Evolutionary conservation across 2,797 vertebrate species (phyloP), one percentile per base, ranked within the genome.

Genomic region (Discoglossus pictus): DNA sequence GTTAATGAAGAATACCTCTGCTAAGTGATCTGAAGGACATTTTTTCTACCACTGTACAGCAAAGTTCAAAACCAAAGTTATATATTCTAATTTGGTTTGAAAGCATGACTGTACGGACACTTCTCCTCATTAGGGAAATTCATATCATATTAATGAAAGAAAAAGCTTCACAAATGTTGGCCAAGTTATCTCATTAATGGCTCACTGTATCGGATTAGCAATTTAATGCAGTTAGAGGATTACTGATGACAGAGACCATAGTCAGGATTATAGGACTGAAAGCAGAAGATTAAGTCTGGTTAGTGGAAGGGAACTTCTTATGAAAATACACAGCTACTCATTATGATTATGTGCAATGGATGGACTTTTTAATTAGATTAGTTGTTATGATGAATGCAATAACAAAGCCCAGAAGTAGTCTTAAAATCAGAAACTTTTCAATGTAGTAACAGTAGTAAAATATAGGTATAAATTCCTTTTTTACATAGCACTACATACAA

Each of bases 311-410:
- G 11, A 0, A 20, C 15, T 27, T 42, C 59, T 36, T 18, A 58
- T 51, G 25, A 64, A 71, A 71, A 71, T 52, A 42, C 68, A 63
- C 34, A 15, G 61, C n/a, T 48, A 7, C 52, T 58, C 52, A 70
- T 70, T 70, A 63, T 46, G 38, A 56, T 54, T 56, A 58, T 64
- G 51, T 42, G 25, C 48, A 51, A 58, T 34, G 56, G 52, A 63
- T 58, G 55, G 61, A 58, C 61, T 38, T 58, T 71, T 64, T 71
- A 71, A 71, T 71, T 71, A 52, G 52, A 64, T 47, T 64, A 39
- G 3, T 51, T 10, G 20, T 50, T 50, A 40, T 43, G 38, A 24
- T 58, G 53, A 20, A 64, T 58, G 50, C 55, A 48, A 50, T 27
- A 63, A 46, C 52, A 50, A 50, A 50, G 34, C 58, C 11, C 17